Conservation (phyloP, 2,113 vertebrate species). For the Macaca mulatta region DNA sequence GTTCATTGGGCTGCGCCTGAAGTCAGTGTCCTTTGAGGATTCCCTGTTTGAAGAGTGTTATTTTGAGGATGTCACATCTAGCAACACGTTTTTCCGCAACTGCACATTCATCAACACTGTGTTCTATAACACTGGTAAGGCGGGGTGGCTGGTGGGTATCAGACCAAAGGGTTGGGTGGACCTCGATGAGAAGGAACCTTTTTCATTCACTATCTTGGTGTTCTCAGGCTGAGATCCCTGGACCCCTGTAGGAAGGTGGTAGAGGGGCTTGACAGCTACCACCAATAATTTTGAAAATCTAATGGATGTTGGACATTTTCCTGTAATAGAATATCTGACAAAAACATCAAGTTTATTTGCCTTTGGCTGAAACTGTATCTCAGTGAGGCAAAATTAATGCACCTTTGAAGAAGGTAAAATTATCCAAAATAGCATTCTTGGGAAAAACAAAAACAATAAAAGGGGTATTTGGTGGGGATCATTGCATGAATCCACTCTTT, state of each 20-base stretch:
- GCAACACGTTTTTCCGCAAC: slow-evolving; percentile 98
- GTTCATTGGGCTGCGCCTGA: slow-evolving; percentile 96
- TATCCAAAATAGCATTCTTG: background rate
- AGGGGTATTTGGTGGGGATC: background rate
- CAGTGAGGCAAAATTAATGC: background rate
- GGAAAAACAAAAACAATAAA: background rate
- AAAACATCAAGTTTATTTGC: background rate
- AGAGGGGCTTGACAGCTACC: background rate
- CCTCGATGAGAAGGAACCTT: background rate
- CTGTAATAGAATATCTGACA: background rate
- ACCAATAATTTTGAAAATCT: background rate
- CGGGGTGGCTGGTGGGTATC: accelerated
- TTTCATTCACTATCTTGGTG: background rate
- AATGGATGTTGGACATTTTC: background rate
- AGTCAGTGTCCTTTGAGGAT: slow-evolving; percentile 96
- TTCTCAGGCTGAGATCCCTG: background rate
- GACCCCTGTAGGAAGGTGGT: background rate
- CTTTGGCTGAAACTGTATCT: background rate
- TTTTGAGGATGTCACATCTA: slow-evolving; percentile 97
- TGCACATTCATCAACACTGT: slow-evolving; percentile 96
- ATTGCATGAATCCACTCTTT: background rate
- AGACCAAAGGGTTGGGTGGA: background rate
- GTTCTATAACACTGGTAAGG: slow-evolving; percentile 97
- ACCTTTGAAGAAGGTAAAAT: background rate
- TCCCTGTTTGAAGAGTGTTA: slow-evolving; percentile 97